Percentiles rank a stretch among this genome's conserved stretches.
These are phyloP conservation scores for Odocoileus virginianus DNA, from an alignment of 2,113 vertebrate species.

Conservation along the genomic window DNA sequence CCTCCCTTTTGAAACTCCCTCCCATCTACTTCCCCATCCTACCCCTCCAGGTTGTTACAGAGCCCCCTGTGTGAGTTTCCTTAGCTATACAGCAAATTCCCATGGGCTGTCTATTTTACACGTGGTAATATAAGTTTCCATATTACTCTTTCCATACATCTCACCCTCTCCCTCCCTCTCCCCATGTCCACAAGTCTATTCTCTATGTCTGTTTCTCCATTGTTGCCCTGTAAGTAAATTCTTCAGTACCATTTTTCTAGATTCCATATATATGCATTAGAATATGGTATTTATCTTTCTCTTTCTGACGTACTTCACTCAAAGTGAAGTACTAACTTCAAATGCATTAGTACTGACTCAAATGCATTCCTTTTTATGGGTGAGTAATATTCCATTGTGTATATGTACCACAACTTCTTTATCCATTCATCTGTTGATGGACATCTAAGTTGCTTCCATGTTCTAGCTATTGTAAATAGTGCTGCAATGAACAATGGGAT, in stretches of 20 bases:
- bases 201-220: background rate
- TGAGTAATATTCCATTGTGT: background rate
- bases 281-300: background rate
- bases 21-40: background rate
- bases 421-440: background rate
- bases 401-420: background rate
- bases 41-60: background rate
- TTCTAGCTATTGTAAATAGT: background rate
- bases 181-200: background rate
- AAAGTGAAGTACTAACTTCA: too few relatives aligned
- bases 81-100: background rate
- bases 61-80: background rate
- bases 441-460: background rate
- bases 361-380: background rate
- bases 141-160: background rate
- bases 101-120: background rate
- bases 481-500: background rate
- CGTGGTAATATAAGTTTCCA: background rate
- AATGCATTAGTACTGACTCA: background rate
- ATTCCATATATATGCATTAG: background rate
- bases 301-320: background rate
- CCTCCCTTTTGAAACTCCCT: background rate
- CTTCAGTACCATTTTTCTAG: background rate
- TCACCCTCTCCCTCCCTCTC: background rate
- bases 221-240: background rate